Base-by-base conservation (phyloP, 2,888 invertebrate genomes). In the Lampropteryx suffumata region DNA sequence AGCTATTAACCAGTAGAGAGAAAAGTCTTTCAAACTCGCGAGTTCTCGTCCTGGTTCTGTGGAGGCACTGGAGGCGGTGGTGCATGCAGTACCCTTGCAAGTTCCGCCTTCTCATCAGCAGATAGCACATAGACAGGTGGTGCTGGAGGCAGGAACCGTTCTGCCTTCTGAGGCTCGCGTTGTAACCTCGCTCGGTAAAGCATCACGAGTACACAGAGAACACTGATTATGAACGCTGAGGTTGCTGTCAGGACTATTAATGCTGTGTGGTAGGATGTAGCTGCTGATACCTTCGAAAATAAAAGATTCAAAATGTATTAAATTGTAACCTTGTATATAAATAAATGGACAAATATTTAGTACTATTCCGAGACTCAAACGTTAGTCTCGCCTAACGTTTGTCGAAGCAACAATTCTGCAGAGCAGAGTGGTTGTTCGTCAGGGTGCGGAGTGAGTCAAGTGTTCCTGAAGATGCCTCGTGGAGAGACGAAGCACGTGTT, bases 191-290 rank as follows among this genome's bases (percentile, higher is more conserved):
- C 91, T 8, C 94, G 92, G 76, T 96, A 95, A 9, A 96, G 82
- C 91, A 95, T 93, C 1, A 96, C 91, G 9, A 95, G 91, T 2
- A 96, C 93, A 21, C 95, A 93, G 12, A 96, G 89, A 12, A 95
- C 93, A 72, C 95, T 95, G 73, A 96, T 95, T 48, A 96, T 92
- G 70, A 96, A 95, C 0, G 95, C 95, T 3, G 95, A 95, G 5
- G 94, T 94, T 0, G 95, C 95, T 14, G 94, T 95, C 43, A 95
- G 88, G 10, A 95, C 94, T 63, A 96, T 93, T 12, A 95, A 90
- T 32, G 95, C 95, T 8, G 95, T 93, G 73, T 95, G 95, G 70
- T 95, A 95, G 0, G 94, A 93, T 5, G 93, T 92, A 17, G 94
- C 90, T 21, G 93, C 90, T n/a, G 93, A 93, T 8, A 91, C 90